A percentile compares a stretch with the other conserved stretches of the same genome.
phyloP scores from a whole-genome alignment of 2,797 vertebrate genomes.

The Geotrypetes seraphini region DNA sequence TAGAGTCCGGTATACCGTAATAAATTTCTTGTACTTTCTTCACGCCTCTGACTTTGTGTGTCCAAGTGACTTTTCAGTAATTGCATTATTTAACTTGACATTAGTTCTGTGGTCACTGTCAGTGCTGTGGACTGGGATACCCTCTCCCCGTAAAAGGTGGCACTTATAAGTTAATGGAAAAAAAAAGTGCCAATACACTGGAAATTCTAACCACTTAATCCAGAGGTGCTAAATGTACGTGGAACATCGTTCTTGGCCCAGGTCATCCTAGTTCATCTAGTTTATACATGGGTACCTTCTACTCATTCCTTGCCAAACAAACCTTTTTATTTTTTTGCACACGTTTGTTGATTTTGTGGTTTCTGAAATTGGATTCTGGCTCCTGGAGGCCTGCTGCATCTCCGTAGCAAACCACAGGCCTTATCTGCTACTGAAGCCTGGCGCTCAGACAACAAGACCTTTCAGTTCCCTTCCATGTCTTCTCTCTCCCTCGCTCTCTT shows the following conservation, averaged over 20 bases:
- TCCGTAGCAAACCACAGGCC: conserved; percentile 77
- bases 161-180: conserved; percentile 23
- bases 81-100: no score
- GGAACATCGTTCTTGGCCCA: conserved; percentile 41
- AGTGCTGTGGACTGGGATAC: no score
- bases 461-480: conserved; percentile 60
- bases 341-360: conserved; percentile 96
- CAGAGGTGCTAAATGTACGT: conserved; percentile 34
- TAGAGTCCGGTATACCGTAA: no score
- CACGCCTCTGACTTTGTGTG: no score
- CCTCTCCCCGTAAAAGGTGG: conserved; percentile 13
- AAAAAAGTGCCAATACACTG: background rate
- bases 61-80: no score
- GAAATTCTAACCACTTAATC: conserved; percentile 9
- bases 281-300: conserved; percentile 75
- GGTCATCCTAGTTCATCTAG: conserved; percentile 73
- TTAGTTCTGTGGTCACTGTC: no score
- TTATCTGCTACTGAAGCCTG: conserved; percentile 84
- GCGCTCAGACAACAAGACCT: conserved; percentile 74
- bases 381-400: conserved; percentile 71
- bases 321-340: conserved; percentile 70
- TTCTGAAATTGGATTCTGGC: conserved; percentile 89
- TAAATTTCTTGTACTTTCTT: no score
- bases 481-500: conserved; percentile 24
- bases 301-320: conserved; percentile 75